Evolutionary conservation across 1,140 invertebrate species (phyloP), one percentile per base, ranked within the genome.

Genomic region (Doryteuthis pealeii): DNA sequence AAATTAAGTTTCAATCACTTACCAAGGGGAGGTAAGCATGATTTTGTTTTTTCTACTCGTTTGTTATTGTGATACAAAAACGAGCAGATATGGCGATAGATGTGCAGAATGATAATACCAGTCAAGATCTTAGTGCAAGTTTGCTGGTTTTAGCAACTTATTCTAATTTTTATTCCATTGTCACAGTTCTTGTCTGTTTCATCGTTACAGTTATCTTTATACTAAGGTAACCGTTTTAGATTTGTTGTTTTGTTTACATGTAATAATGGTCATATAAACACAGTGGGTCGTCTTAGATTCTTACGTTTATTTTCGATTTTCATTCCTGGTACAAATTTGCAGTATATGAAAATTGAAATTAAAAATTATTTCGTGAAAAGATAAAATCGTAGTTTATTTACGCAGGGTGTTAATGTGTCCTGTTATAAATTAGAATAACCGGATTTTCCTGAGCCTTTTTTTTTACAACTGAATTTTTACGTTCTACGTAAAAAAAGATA

Each of bases 171-270:
- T 68, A 33, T 68, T 28, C 66, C 22, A 22, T 68, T 31, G 31
- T 68, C n/a, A 68, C 66, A 8, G 28, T 68, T 32, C 32, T 68
- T 14, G 32, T 68, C 30, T 68, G 66, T 32, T 68, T 68, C 30
- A 68, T 68, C 10, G 18, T 68, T 12, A 68, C 32, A 33, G 66
- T 68, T 68, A 30, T 68, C 12, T 68, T 68, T 32, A 68, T 68
- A 31, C 22, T 68, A 26, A 68, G 66, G 66, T 68, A 68, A 62
- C 3, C n/a, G n/a, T n/a, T n/a, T n/a, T n/a, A n/a, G n/a, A n/a
- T n/a, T n/a, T n/a, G n/a, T n/a, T n/a, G n/a, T n/a, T n/a, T n/a
- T n/a, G n/a, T n/a, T n/a, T n/a, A n/a, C n/a, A n/a, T n/a, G n/a
- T n/a, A n/a, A n/a, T n/a, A n/a, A n/a, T n/a, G n/a, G n/a, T n/a